Evolutionary conservation across 2,888 invertebrate species (phyloP).

Genomic region (Dicranocentrus wangi): DNA sequence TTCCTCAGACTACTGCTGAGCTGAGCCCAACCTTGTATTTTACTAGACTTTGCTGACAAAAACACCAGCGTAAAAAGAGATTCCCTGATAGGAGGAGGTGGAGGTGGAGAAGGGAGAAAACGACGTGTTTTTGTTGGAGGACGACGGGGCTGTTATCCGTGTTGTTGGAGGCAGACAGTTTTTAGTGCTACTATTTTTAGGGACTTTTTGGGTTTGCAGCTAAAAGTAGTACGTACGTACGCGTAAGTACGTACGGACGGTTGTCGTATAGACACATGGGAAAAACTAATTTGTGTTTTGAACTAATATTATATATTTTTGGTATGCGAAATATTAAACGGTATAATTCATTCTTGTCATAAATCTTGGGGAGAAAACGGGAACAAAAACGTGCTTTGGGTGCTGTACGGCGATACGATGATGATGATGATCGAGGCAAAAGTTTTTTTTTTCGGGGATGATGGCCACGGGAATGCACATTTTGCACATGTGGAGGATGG

Average conservation of each 20-base stretch:
- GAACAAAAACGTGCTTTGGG: constrained; percentile 68
- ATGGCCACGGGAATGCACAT: constrained; percentile 4
- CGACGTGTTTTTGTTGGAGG: not conserved
- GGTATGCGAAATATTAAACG: constrained; percentile 72
- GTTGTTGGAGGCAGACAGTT: too few relatives aligned
- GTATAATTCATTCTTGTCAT: constrained; percentile 72
- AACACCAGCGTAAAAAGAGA: constrained; percentile 2
- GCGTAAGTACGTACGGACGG: too few relatives aligned
- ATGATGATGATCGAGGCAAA: constrained; percentile 9
- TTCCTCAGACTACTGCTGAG: too few relatives aligned
- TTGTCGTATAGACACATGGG: constrained; percentile 50
- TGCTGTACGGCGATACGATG: constrained; percentile 55
- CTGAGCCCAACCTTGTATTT: too few relatives aligned
- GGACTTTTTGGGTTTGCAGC: too few relatives aligned
- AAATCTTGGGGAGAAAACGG: constrained; percentile 68
- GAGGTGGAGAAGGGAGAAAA: too few relatives aligned
- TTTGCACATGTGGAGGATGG: constrained; percentile 11
- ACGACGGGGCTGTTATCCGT: too few relatives aligned
- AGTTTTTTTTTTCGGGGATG: not conserved
- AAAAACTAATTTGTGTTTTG: constrained; percentile 72
- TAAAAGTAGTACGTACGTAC: constrained; percentile 49
- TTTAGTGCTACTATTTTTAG: too few relatives aligned
- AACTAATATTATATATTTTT: constrained; percentile 61
- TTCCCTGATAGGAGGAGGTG: not conserved
- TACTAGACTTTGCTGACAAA: not conserved